phyloP scores from a whole-genome alignment of 2,797 vertebrate species.

The Saxicola maurus region DNA sequence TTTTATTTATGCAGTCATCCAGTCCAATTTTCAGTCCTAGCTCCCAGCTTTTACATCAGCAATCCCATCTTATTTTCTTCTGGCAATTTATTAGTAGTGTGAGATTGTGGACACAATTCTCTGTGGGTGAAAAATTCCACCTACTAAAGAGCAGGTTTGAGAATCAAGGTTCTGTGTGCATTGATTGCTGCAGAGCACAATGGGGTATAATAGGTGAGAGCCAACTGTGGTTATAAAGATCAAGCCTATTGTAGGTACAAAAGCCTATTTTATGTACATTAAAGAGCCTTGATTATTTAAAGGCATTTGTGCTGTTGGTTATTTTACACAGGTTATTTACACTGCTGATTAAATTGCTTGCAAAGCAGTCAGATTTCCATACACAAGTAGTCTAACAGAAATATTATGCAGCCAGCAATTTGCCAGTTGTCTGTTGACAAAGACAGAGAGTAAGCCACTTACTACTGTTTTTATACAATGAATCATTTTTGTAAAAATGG shows the following conservation, averaged over 20 bases:
- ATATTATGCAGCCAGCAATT: conserved; percentile 63
- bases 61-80: background rate
- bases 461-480: conserved; percentile 67
- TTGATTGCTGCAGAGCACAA: background rate
- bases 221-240: background rate
- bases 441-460: conserved; percentile 63
- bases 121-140: background rate
- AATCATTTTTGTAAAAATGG: conserved; percentile 66
- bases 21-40: background rate
- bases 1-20: background rate
- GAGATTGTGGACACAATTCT: background rate
- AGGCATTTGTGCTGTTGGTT: conserved; percentile 42
- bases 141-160: conserved; percentile 1
- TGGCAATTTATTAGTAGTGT: conserved; percentile 1
- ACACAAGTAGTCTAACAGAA: conserved; percentile 59
- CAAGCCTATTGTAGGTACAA: conserved; percentile 12
- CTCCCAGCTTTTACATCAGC: background rate
- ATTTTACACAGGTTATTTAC: conserved; percentile 62
- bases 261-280: conserved; percentile 43
- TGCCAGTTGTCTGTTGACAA: conserved; percentile 66
- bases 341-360: conserved; percentile 65
- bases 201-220: conserved; percentile 16
- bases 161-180: background rate
- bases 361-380: conserved; percentile 63
- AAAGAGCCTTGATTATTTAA: conserved; percentile 57